These are phyloP conservation scores for Glaucopsyche alexis DNA, from an alignment of 2,888 invertebrate genomes.

Conservation along the genomic window DNA sequence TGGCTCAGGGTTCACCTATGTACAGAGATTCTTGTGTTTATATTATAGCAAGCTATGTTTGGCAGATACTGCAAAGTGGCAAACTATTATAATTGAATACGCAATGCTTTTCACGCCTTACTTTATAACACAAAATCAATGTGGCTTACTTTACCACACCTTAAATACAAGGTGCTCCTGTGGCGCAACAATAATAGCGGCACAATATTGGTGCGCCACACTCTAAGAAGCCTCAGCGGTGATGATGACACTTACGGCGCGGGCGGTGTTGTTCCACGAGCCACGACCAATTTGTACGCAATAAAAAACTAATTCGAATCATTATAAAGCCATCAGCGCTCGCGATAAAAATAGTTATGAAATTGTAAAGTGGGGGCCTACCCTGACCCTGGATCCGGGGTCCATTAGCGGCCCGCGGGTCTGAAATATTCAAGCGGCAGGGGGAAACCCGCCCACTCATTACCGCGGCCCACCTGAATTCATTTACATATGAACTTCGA, in stretches of 20 bases:
- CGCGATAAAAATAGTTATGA: conserved; percentile 16
- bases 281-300: background rate
- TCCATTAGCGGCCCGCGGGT: conserved; percentile 29
- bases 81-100: no score
- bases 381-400: conserved; percentile 7
- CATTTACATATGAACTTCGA: conserved; percentile 21
- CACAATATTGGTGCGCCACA: no score
- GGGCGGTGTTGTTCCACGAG: conserved; percentile 14
- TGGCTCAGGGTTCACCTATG: no score
- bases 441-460: conserved; percentile 10
- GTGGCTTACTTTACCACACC: no score
- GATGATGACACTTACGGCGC: conserved; percentile 14
- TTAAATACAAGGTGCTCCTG: no score
- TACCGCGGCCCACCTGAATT: conserved; percentile 26
- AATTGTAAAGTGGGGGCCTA: conserved; percentile 2
- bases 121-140: no score
- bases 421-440: conserved; percentile 27
- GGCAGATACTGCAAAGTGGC: background rate
- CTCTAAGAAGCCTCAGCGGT: background rate
- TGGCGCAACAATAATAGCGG: no score
- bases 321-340: conserved; percentile 24
- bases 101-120: no score
- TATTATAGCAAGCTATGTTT: background rate
- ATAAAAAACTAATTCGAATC: conserved; percentile 26
- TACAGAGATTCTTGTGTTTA: background rate